Conservation (phyloP, 2,888 invertebrate genomes). For the Nectonema munidae region DNA sequence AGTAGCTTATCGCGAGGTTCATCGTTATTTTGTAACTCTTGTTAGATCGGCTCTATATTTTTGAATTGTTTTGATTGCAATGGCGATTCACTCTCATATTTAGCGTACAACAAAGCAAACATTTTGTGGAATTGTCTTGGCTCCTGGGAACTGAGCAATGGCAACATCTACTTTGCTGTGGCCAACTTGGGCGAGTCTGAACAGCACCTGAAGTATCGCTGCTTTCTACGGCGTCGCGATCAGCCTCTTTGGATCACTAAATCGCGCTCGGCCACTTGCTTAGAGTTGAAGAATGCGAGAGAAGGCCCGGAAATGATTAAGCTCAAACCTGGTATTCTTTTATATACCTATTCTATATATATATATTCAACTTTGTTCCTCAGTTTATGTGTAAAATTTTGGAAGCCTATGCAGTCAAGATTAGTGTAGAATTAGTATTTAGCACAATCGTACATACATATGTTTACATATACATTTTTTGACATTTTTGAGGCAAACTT, state of each 20-base stretch:
- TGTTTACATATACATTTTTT: too few species aligned
- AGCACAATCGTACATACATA: too few species aligned
- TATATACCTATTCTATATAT: constrained; percentile 1
- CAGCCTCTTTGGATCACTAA: constrained; percentile 64
- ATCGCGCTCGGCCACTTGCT: constrained; percentile 69
- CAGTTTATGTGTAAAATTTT: too few species aligned
- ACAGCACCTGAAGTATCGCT: constrained; percentile 66
- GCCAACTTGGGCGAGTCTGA: constrained; percentile 77
- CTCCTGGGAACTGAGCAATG: constrained; percentile 66
- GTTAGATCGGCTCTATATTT: too few species aligned
- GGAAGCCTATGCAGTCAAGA: too few species aligned
- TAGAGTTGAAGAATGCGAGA: constrained; percentile 58
- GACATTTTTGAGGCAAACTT: too few species aligned
- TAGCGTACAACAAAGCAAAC: constrained; percentile 25
- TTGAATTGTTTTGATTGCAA: too few species aligned
- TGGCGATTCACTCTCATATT: too few species aligned
- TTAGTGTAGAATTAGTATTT: too few species aligned
- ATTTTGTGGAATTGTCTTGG: constrained; percentile 69
- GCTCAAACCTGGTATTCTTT: constrained; percentile 37
- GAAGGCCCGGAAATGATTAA: constrained; percentile 58
- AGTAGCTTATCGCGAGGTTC: too few species aligned
- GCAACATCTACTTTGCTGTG: constrained; percentile 75
- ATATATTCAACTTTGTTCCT: neutral
- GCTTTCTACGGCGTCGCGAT: constrained; percentile 41
- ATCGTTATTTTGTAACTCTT: too few species aligned